These are phyloP conservation scores for Pseudomyrmex concolor DNA, from an alignment of 1,140 invertebrate genomes.

Conservation along the genomic window DNA sequence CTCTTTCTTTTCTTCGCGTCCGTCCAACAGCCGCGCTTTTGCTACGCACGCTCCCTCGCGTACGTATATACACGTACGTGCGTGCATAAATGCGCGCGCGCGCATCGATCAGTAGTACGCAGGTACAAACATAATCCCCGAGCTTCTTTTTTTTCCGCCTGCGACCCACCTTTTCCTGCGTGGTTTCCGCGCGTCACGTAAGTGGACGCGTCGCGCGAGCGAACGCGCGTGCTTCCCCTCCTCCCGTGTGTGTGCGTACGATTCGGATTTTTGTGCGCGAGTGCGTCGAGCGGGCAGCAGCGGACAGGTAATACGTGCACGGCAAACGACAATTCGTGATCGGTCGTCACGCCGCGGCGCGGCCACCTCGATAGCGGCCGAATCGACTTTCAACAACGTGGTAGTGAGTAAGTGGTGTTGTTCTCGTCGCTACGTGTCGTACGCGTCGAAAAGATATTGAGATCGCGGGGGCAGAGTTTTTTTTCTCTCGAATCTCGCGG, in stretches of 20 bases:
- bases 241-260: background rate
- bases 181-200: background rate
- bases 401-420: background rate
- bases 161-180: constrained; percentile 3
- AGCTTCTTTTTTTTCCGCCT: constrained; percentile 3
- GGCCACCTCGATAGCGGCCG: background rate
- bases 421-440: background rate
- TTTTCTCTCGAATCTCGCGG: background rate
- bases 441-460: background rate
- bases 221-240: background rate
- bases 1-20: constrained; percentile 2
- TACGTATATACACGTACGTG: constrained; percentile 36
- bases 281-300: constrained; percentile 8
- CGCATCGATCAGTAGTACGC: constrained; percentile 56
- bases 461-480: background rate
- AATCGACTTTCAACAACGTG: constrained; percentile 8
- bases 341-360: constrained; percentile 14
- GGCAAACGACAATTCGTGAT: constrained; percentile 13
- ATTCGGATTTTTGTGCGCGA: constrained; percentile 35
- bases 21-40: background rate
- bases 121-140: constrained; percentile 64
- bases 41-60: constrained; percentile 33
- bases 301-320: constrained; percentile 9
- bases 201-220: background rate
- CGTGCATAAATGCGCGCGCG: constrained; percentile 10